Percentiles rank a stretch among this genome's conserved stretches.
Conservation (phyloP, 2,888 invertebrate species). For the Trissolcus japonicus region DNA sequence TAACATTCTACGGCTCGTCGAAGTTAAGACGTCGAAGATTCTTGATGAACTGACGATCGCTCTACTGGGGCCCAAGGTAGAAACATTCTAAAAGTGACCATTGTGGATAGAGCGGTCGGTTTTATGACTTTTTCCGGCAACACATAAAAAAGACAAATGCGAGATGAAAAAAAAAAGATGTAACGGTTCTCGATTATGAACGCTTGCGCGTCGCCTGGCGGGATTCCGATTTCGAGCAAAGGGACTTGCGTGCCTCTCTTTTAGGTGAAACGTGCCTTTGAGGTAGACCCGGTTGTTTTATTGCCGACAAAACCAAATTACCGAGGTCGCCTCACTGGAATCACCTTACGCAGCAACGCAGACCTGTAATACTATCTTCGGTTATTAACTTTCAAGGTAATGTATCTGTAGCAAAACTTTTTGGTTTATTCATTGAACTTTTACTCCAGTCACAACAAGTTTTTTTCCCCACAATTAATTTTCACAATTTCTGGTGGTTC, state of each 20-base stretch:
- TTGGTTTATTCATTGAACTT: slow-evolving; percentile 7
- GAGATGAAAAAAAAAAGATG: slow-evolving; percentile 58
- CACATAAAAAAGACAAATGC: slow-evolving; percentile 56
- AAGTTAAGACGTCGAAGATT: slow-evolving; percentile 58
- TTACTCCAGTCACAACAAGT: not conserved
- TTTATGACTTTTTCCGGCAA: slow-evolving; percentile 68
- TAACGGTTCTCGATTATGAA: slow-evolving; percentile 67
- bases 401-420: slow-evolving; percentile 27
- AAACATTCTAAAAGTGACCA: slow-evolving; percentile 68
- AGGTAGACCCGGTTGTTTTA: slow-evolving; percentile 70
- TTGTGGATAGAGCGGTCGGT: slow-evolving; percentile 66
- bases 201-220: slow-evolving; percentile 46
- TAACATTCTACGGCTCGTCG: slow-evolving; percentile 33
- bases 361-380: slow-evolving; percentile 50
- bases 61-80: slow-evolving; percentile 54
- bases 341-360: slow-evolving; percentile 44
- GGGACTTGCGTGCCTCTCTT: slow-evolving; percentile 51
- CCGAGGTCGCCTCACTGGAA: slow-evolving; percentile 58
- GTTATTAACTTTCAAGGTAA: slow-evolving; percentile 38
- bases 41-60: slow-evolving; percentile 59
- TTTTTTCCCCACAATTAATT: too few relatives aligned
- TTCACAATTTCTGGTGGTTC: too few relatives aligned
- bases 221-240: slow-evolving; percentile 56
- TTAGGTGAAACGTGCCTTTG: slow-evolving; percentile 70
- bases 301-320: slow-evolving; percentile 69